Evolutionary conservation across 2,113 vertebrate species (phyloP).

Genomic region (Cinclus mexicanus): DNA sequence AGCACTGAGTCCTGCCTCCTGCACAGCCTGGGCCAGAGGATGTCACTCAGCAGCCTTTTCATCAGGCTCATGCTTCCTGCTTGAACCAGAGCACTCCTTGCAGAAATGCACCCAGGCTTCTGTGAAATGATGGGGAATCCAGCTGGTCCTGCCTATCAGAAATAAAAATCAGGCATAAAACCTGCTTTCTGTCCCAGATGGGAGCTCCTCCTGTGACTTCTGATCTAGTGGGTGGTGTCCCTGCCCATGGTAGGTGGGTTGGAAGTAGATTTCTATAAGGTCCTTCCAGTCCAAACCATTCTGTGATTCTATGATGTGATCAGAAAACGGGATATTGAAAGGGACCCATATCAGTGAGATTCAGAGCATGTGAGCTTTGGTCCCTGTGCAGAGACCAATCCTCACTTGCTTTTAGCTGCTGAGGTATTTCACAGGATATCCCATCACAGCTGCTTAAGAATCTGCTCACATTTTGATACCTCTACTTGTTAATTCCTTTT

Average conservation of each 20-base stretch:
- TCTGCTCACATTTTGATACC: neutral
- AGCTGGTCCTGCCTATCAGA: neutral
- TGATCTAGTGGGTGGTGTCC: neutral
- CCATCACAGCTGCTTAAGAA: neutral
- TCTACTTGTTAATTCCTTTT: neutral
- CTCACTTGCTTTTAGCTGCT: neutral
- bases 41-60: neutral
- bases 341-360: accelerated
- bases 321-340: neutral
- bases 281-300: neutral
- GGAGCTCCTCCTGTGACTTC: neutral
- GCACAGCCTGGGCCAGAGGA: neutral
- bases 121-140: neutral
- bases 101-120: neutral
- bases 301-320: neutral
- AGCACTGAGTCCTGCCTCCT: neutral
- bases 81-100: neutral
- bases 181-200: neutral
- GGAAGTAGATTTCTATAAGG: neutral
- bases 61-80: neutral
- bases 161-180: neutral
- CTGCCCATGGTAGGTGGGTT: neutral
- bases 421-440: neutral
- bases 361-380: neutral
- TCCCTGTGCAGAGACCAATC: neutral